A percentile compares a stretch with the other conserved stretches of the same genome.
phyloP scores from a whole-genome alignment of 1,140 invertebrate species.

The Lerema accius region DNA sequence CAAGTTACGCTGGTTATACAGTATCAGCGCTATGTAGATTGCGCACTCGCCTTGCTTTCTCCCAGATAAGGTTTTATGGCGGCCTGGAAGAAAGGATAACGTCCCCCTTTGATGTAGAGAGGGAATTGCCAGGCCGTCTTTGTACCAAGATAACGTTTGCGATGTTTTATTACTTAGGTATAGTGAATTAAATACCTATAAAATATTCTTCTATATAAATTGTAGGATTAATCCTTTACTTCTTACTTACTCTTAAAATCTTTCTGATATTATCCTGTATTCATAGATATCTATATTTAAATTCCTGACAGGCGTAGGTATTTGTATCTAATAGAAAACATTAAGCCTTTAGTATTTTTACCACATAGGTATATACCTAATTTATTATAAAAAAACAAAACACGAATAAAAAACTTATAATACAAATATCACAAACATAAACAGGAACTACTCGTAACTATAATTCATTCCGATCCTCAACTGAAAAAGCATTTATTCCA shows the following conservation, averaged over 20 bases:
- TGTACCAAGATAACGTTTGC: constrained; percentile 54
- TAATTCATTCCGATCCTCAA: constrained; percentile 14
- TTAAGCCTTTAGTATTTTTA: too few relatives aligned
- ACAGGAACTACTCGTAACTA: too few relatives aligned
- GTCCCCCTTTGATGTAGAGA: constrained; percentile 71
- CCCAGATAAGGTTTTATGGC: constrained; percentile 77
- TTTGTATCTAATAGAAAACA: too few relatives aligned
- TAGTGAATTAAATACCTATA: neutral
- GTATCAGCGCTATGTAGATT: constrained; percentile 81
- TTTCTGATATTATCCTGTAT: too few relatives aligned
- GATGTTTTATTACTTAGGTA: constrained; percentile 45
- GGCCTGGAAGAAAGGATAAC: constrained; percentile 78
- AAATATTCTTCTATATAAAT: neutral
- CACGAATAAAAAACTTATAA: too few relatives aligned
- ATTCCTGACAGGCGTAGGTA: too few relatives aligned
- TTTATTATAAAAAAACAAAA: too few relatives aligned
- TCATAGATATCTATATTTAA: too few relatives aligned
- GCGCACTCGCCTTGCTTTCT: constrained; percentile 74
- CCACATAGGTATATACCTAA: too few relatives aligned
- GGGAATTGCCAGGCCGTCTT: constrained; percentile 51
- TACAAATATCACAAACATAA: too few relatives aligned
- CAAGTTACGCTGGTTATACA: constrained; percentile 56
- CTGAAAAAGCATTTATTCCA: constrained; percentile 52
- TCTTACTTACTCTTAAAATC: too few relatives aligned
- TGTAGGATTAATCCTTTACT: too few relatives aligned